Evolutionary conservation across 2,113 vertebrate species (phyloP), one percentile per base, ranked within the genome.

Genomic region (Podocnemis expansa): DNA sequence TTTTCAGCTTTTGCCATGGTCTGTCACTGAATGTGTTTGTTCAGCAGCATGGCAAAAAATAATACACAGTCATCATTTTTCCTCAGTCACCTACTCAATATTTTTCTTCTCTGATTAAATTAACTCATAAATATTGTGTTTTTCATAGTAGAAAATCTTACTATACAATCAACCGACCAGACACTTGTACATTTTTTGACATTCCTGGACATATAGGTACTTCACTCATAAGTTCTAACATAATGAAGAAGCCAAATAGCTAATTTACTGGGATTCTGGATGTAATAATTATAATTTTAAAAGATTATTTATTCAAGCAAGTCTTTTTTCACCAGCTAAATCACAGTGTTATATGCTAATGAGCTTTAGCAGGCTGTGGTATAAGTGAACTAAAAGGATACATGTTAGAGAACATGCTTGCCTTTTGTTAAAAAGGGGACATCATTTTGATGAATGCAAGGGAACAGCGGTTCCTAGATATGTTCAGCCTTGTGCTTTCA

Each of bases 51-150:
- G 96, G 97, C 93, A 97, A 98, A 90, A 97, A 91, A 97, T 97
- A 98, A 97, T 96, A 97, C 94, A 96, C 17, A 96, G 96, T 97
- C 98, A 98, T 98, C 95, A 96, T 98, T 98, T 97, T 98, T 95
- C 95, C 87, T 94, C 96, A 56, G 17, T 96, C 97, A 97, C 95
- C 97, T 97, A 98, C 97, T 98, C 97, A 96, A 95, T 97, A 97
- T 96, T 97, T 97, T 97, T 96, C 97, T 97, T 93, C 95, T 97
- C 85, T 63, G 80, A 98, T 98, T 97, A 98, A 97, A 98, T 97
- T 97, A 98, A 96, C 93, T 97, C 96, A 96, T 98, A 98, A 98
- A 98, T 98, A 97, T 93, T 94, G 87, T 70, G 84, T 93, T 89
- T 97, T 97, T 94, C 93, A 96, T 95, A 96, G 92, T 91, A 97